Conservation (phyloP, 2,888 invertebrate species). For the Limnephilus auricula region DNA sequence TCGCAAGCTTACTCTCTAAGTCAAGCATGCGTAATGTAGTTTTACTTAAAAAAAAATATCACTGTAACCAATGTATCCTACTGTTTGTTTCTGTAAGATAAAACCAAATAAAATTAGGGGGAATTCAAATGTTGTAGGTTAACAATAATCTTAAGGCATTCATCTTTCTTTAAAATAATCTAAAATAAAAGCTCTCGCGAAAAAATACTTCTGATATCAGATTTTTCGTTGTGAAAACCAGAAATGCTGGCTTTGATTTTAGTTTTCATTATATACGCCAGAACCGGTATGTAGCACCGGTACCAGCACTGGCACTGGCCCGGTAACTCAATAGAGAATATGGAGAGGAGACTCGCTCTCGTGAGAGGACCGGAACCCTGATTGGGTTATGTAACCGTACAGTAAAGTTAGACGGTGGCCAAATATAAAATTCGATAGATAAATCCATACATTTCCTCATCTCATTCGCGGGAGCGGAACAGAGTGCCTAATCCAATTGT, state of each 20-base stretch:
- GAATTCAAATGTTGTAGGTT: no score
- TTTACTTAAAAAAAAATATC: no score
- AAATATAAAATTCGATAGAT: conserved; percentile 41
- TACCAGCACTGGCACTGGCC: background rate
- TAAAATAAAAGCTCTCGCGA: no score
- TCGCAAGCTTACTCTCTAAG: no score
- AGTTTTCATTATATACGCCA: conserved; percentile 57
- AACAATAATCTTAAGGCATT: no score
- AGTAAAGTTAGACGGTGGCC: conserved; percentile 41
- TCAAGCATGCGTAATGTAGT: no score
- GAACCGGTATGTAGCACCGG: background rate
- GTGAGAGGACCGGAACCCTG: conserved; percentile 55
- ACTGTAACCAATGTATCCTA: no score
- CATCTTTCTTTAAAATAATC: no score
- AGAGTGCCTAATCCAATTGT: background rate
- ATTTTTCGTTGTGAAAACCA: background rate
- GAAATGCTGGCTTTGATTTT: conserved; percentile 55
- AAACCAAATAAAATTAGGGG: no score
- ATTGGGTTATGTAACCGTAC: conserved; percentile 61
- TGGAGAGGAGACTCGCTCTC: conserved; percentile 52
- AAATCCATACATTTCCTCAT: conserved; percentile 38
- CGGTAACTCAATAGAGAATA: conserved; percentile 63
- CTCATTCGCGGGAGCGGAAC: conserved; percentile 8
- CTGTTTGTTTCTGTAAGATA: no score
- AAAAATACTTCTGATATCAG: no score